Base-by-base conservation (phyloP, 2,888 invertebrate genomes). In the Serrognathus titanus region DNA sequence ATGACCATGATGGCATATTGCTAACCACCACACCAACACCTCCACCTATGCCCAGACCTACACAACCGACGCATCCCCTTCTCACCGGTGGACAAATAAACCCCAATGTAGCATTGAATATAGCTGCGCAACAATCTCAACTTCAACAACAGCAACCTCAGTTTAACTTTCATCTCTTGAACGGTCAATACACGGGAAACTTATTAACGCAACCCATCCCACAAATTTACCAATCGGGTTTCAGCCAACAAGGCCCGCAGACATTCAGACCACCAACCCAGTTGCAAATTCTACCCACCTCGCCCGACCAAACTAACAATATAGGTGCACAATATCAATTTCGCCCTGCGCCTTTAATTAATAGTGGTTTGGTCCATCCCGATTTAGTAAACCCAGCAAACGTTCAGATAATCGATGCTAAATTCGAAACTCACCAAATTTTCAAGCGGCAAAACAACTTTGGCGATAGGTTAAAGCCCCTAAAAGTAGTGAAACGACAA, bases 1-100 rank as follows among this genome's bases (percentile, higher is more conserved):
- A 87, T 70, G 88, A 85, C 67, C 89, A 89, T 70, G 86, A 89
- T 61, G 90, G 89, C 0, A 80, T 79, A 11, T 82, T 83, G 11
- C 74, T 86, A 10, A 84, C 84, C 8, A 81, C 85, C 2, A 77
- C 85, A 7, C 80, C 85, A 0, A 83, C 85, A 43, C 79, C 83
- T 1, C 81, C 81, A 0, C 77, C 80, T 1, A 80, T 84, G 0
- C 82, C 83, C 35, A 78, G 81, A 63, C 77, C 80, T 31, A 77
- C 81, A 12, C 75, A 81, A 56, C 79, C 82, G 1, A 77, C 77
- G 63, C 81, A 82, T 65, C 79, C 78, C 5, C 66, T 83, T 63
- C 74, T 87, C 4, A 84, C 86, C 2, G 85, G 81, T 1, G 86
- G 86, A 1, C 87, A 87, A 69, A 75, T 87, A 24, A 86, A 85